Evolutionary conservation across 2,888 invertebrate species (phyloP), one percentile per base, ranked within the genome.

Genomic region (Antitype chi): DNA sequence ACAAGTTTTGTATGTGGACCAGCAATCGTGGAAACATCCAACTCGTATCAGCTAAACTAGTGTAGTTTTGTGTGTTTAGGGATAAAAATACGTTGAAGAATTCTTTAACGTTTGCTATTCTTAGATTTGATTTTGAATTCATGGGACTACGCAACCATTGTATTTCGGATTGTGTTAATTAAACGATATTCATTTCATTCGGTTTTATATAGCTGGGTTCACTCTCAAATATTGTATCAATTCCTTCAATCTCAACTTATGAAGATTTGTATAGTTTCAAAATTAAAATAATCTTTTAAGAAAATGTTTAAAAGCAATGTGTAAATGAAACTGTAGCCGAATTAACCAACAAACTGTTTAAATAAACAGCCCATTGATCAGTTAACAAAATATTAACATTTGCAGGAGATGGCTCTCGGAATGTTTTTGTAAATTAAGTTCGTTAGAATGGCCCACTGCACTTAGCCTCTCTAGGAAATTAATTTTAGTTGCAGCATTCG

Each of bases 1-100:
- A 89, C 91, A 89, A 85, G 92, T 92, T 93, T 92, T 91, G 71
- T 88, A 90, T 93, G 93, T 92, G 87, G 90, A 90, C 89, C 89
- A 88, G 86, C 88, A 84, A 87, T 76, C 81, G 74, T 75, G 70
- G 73, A 73, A 69, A 69, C 76, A 76, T 81, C 79, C 79, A 85
- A 85, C 74, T 76, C 73, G 81, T 80, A 73, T 84, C 52, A 77
- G 69, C 47, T 28, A 87, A 91, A 82, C 73, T 68, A 85, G 76
- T 82, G 81, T 87, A 64, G 63, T 78, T 88, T 85, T 77, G 69
- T 70, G 57, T 69, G 57, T 74, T 69, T 84, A 85, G 83, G 85
- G 85, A 84, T 82, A 72, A 81, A 85, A 84, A 85, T 84, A 86
- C 80, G 85, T 85, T 83, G 49, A 82, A 73, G 71, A 87, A 84